These are phyloP conservation scores for Urosaurus nigricauda DNA, from an alignment of 2,797 vertebrate genomes.

Conservation along the genomic window DNA sequence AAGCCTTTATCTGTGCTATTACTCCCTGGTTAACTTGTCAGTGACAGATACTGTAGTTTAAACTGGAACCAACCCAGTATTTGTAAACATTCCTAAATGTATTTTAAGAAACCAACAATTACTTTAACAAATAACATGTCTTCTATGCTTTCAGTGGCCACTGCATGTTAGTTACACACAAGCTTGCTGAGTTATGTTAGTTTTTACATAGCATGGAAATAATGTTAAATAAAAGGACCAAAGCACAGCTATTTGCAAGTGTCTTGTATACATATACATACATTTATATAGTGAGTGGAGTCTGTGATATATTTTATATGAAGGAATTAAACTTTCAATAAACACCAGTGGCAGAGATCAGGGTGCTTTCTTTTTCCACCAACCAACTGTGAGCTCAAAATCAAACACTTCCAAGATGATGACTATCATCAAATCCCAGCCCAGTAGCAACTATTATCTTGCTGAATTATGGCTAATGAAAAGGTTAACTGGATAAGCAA, in stretches of 20 bases:
- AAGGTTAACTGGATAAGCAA: constrained; percentile 25
- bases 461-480: constrained; percentile 1
- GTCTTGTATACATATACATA: constrained; percentile 29
- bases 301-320: constrained; percentile 44
- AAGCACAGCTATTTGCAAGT: constrained; percentile 42
- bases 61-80: constrained; percentile 61
- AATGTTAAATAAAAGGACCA: constrained; percentile 66
- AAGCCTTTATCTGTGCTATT: constrained; percentile 44
- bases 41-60: constrained; percentile 47
- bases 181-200: constrained; percentile 35
- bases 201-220: constrained; percentile 43
- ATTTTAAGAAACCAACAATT: background rate
- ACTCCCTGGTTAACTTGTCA: constrained; percentile 47
- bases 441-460: background rate
- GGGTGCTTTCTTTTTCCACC: constrained; percentile 45
- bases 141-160: constrained; percentile 38
- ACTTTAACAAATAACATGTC: background rate
- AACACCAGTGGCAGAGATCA: background rate
- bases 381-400: constrained; percentile 42
- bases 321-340: constrained; percentile 41
- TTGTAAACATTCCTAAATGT: constrained; percentile 60
- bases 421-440: constrained; percentile 15
- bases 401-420: constrained; percentile 49
- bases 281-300: background rate
- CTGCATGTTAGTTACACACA: constrained; percentile 50